Conservation (phyloP, 1,140 invertebrate species). For the Drosophila elegans region DNA sequence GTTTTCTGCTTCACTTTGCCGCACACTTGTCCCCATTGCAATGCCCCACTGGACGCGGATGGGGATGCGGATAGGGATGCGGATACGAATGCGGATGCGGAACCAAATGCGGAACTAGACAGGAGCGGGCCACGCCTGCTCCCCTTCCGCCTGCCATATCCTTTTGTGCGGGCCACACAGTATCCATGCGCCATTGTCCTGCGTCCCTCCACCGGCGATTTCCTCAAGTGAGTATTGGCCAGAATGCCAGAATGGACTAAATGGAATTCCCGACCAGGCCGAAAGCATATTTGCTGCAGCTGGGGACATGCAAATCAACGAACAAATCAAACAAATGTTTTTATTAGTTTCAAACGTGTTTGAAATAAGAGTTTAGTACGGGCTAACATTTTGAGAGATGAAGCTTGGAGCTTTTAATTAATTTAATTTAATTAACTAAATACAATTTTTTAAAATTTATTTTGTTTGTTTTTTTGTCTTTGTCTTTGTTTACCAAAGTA, state of each 20-base stretch:
- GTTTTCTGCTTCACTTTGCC: conserved; percentile 91
- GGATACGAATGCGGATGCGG: conserved; percentile 20
- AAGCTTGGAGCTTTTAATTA: no score
- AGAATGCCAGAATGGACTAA: not conserved
- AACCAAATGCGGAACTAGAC: conserved; percentile 32
- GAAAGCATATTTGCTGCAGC: conserved; percentile 15
- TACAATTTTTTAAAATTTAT: no score
- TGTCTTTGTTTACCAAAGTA: no score
- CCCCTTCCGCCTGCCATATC: conserved; percentile 92
- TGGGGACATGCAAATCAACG: conserved; percentile 16
- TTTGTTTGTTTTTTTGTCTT: no score
- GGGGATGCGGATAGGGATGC: conserved; percentile 27
- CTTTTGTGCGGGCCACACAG: conserved; percentile 90
- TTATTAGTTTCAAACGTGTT: conserved; percentile 22
- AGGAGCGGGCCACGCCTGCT: conserved; percentile 67
- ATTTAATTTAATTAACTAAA: no score
- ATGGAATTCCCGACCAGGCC: not conserved
- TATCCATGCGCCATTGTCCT: conserved; percentile 91
- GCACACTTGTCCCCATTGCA: conserved; percentile 89
- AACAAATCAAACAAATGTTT: conserved; percentile 37
- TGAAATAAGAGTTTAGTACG: not conserved
- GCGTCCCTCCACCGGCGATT: conserved; percentile 92
- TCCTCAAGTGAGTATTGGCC: conserved; percentile 89
- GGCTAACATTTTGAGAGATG: no score
- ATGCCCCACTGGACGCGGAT: conserved; percentile 86